A percentile compares a stretch with the other conserved stretches of the same genome.
phyloP scores from a whole-genome alignment of 2,113 vertebrate species.

The Tylochromis polylepis region DNA sequence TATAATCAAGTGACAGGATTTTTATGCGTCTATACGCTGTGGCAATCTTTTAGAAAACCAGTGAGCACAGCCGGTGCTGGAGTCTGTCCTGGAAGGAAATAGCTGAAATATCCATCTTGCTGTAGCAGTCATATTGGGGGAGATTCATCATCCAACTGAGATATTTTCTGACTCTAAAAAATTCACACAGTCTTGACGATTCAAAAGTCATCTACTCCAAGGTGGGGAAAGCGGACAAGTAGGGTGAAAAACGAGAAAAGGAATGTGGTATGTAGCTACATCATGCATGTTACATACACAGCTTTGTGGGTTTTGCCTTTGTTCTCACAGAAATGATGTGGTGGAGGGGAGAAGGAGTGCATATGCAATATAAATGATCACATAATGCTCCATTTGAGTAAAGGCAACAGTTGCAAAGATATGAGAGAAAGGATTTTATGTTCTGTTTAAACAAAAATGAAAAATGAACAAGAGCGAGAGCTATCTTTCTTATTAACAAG shows the following conservation, averaged over 20 bases:
- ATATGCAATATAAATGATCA: background rate
- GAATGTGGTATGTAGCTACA: background rate
- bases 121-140: conserved; percentile 12
- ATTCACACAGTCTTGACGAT: conserved; percentile 1
- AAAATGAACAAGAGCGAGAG: background rate
- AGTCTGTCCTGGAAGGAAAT: conserved; percentile 11
- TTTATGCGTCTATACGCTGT: background rate
- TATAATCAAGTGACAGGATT: background rate
- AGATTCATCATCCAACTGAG: conserved; percentile 16
- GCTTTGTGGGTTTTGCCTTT: background rate
- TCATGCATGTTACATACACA: background rate
- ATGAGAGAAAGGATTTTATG: background rate
- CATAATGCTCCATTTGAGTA: background rate
- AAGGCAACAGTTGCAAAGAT: background rate
- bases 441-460: background rate
- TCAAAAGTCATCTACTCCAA: conserved; percentile 30
- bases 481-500: background rate
- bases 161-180: background rate
- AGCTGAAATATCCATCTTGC: conserved; percentile 21
- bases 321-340: background rate
- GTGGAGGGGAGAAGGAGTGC: background rate
- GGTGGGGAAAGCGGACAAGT: background rate
- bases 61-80: background rate
- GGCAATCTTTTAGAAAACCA: background rate
- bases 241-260: background rate